phyloP scores from a whole-genome alignment of 2,113 vertebrate genomes.

The Odocoileus hemionus region DNA sequence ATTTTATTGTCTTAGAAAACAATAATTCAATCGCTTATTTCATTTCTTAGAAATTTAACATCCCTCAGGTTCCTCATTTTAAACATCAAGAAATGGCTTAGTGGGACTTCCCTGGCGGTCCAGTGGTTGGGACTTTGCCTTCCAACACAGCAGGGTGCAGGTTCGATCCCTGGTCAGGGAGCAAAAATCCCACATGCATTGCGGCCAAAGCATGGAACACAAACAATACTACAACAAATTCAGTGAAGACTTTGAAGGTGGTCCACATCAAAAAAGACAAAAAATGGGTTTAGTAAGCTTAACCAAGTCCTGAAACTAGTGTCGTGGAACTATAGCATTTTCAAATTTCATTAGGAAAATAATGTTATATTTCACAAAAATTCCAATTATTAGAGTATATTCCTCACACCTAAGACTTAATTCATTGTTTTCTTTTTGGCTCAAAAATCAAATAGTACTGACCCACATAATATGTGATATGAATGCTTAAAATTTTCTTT shows the following conservation, averaged over 20 bases:
- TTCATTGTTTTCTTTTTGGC: not conserved
- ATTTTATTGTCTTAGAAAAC: not conserved
- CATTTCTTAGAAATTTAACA: not conserved
- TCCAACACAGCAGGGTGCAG: not conserved
- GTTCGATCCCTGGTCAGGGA: not conserved
- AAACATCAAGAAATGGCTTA: not conserved
- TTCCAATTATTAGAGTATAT: not conserved
- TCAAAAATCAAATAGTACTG: constrained; percentile 13
- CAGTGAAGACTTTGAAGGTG: not conserved
- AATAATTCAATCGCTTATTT: not conserved
- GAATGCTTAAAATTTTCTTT: not conserved
- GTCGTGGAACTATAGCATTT: not conserved
- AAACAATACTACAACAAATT: not conserved
- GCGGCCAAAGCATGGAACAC: not conserved
- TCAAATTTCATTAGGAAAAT: not conserved
- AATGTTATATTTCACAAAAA: not conserved
- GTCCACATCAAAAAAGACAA: not conserved
- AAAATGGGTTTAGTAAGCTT: not conserved
- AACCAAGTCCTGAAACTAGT: not conserved
- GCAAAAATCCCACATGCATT: not conserved
- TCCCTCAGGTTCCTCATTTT: not conserved
- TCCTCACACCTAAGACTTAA: not conserved
- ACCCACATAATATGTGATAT: not conserved
- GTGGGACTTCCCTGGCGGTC: not conserved
- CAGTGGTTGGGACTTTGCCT: not conserved